These are phyloP conservation scores for Neomorphus geoffroyi DNA, from an alignment of 2,797 vertebrate species.

Conservation along the genomic window DNA sequence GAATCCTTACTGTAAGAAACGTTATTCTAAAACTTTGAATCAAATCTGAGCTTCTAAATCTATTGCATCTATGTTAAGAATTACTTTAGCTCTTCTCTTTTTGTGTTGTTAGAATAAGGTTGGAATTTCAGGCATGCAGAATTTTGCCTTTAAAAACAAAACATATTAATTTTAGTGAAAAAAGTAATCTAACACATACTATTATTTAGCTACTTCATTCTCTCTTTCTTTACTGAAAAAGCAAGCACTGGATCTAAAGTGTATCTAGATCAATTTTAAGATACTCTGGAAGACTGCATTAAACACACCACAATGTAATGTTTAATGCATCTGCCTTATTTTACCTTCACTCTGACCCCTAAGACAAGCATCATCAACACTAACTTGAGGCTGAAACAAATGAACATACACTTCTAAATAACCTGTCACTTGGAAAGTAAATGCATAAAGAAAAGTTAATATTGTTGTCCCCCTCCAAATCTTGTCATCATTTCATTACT, in stretches of 20 bases:
- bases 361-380: not conserved
- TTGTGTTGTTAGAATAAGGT: not conserved
- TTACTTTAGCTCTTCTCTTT: not conserved
- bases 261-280: not conserved
- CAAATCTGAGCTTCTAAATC: not conserved
- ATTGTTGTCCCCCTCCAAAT: not conserved
- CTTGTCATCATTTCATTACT: not conserved
- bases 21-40: not conserved
- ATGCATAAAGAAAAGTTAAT: not conserved
- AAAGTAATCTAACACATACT: not conserved
- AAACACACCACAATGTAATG: not conserved
- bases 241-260: not conserved
- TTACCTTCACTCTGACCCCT: not conserved
- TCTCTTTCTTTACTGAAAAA: not conserved
- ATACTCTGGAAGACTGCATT: not conserved
- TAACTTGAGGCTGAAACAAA: not conserved
- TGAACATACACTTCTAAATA: not conserved
- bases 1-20: not conserved
- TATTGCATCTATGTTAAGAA: not conserved
- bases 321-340: not conserved
- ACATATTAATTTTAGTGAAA: not conserved
- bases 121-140: not conserved
- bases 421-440: not conserved
- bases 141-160: not conserved
- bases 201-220: not conserved